phyloP scores from a whole-genome alignment of 2,113 vertebrate genomes.

The Planiliza haematocheilus region DNA sequence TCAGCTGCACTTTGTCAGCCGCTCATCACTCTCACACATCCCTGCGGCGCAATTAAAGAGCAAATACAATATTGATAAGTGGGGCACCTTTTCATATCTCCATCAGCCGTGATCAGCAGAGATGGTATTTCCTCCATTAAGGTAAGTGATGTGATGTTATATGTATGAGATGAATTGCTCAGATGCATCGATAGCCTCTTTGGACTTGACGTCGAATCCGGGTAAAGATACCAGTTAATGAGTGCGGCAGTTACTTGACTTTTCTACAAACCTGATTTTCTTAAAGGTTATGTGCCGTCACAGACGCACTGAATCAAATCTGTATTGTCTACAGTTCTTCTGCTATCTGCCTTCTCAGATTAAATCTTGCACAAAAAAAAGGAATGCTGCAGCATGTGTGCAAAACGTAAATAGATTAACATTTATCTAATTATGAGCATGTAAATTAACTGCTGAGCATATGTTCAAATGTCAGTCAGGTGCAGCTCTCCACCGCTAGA shows the following conservation, averaged over 20 bases:
- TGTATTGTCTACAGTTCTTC: not conserved
- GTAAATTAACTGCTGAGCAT: slow-evolving; percentile 31
- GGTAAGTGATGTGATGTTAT: slow-evolving; percentile 26
- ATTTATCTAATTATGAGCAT: slow-evolving; percentile 40
- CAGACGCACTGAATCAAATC: not conserved
- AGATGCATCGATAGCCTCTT: not conserved
- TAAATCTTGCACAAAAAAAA: not conserved
- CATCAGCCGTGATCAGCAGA: slow-evolving; percentile 50
- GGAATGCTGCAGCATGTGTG: slow-evolving; percentile 4
- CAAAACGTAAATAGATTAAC: not conserved
- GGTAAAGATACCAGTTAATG: slow-evolving; percentile 1
- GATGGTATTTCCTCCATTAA: slow-evolving; percentile 16
- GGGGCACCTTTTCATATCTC: slow-evolving; percentile 26
- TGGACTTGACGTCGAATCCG: not conserved
- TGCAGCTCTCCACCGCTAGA: slow-evolving; percentile 6
- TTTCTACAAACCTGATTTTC: not conserved
- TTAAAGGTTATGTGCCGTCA: not conserved
- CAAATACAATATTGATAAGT: slow-evolving; percentile 57
- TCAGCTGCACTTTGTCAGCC: slow-evolving; percentile 60
- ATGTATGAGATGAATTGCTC: not conserved
- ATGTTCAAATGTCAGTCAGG: slow-evolving; percentile 45
- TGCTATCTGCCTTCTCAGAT: not conserved
- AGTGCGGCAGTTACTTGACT: slow-evolving; percentile 9
- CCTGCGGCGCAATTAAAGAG: slow-evolving; percentile 49
- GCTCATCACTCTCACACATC: slow-evolving; percentile 33